Base-by-base conservation (phyloP, 1,140 invertebrate genomes). In the Hyphantria cunea region DNA sequence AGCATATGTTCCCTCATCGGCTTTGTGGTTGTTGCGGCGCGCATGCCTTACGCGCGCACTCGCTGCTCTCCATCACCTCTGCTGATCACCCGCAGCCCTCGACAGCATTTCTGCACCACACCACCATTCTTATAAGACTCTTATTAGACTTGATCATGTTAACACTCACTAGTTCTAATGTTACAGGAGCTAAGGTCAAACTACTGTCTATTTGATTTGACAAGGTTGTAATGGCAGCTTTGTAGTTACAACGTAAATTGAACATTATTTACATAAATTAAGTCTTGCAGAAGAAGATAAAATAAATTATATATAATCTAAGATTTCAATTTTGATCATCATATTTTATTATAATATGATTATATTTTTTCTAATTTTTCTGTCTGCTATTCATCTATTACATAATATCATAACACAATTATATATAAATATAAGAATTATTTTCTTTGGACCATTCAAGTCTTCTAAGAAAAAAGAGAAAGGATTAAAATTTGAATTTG, bases 1-100 rank as follows among this genome's bases (percentile, higher is more conserved):
- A 76, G 79, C 75, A 79, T 79, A 78, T 73, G 80, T 74, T 79
- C 71, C 66, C 72, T 84, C 86, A 88, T 90, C 68, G 79, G 84
- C 85, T 89, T 90, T 89, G 78, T 90, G 88, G 86, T 86, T 88
- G 78, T 88, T 82, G 84, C 78, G 80, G 84, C 80, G 87, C 84
- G 86, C 84, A 87, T 84, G 81, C 74, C 72, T 76, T 72, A 75
- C 75, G 82, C 82, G 81, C 82, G 81, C 84, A 74, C 64, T 78
- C 75, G 74, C 77, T 78, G 79, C 78, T 72, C 73, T 73, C 75
- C 76, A 74, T 76, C 60, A 61, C 73, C 80, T 64, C 72, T 68
- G 76, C 75, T 80, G 76, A 72, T 71, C 13, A 10, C 45, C 9
- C 39, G 15, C 55, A 48, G 17, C 17, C 25, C 33, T 17, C 42